Evolutionary conservation across 2,888 invertebrate species (phyloP).

Genomic region (Leucozona laternaria): DNA sequence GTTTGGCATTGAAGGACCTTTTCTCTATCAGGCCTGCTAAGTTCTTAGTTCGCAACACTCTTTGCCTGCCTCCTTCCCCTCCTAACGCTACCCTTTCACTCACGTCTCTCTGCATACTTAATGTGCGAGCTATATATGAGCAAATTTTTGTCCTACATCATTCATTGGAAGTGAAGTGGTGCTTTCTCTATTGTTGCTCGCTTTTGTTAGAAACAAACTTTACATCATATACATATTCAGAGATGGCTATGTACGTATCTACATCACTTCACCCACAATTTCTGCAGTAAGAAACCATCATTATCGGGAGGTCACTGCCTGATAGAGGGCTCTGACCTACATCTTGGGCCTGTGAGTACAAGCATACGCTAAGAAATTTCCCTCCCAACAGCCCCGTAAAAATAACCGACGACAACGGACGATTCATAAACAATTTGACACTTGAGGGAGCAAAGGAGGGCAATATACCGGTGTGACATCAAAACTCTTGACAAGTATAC

Average conservation of each 20-base stretch:
- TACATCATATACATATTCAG: background rate
- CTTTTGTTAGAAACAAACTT: slow-evolving; percentile 18
- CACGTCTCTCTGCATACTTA: slow-evolving; percentile 41
- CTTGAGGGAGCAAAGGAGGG: slow-evolving; percentile 29
- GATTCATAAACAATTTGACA: slow-evolving; percentile 28
- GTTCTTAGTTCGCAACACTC: background rate
- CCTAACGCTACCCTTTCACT: background rate
- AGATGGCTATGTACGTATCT: background rate
- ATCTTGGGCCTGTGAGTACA: slow-evolving; percentile 11
- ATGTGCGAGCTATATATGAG: slow-evolving; percentile 52
- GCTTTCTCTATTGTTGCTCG: slow-evolving; percentile 34
- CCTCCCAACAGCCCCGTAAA: background rate
- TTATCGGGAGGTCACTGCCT: slow-evolving; percentile 52
- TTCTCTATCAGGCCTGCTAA: background rate
- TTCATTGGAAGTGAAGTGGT: slow-evolving; percentile 45
- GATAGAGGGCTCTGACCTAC: slow-evolving; percentile 49
- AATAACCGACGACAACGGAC: background rate
- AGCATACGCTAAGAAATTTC: background rate
- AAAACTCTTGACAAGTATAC: slow-evolving; percentile 43
- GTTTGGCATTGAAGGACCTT: slow-evolving; percentile 43
- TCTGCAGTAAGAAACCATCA: slow-evolving; percentile 23
- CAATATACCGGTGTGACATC: slow-evolving; percentile 33
- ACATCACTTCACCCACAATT: background rate
- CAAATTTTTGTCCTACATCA: slow-evolving; percentile 60
- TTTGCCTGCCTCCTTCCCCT: background rate